These are phyloP conservation scores for Rhagonycha fulva DNA, from an alignment of 2,888 invertebrate species.

Conservation along the genomic window DNA sequence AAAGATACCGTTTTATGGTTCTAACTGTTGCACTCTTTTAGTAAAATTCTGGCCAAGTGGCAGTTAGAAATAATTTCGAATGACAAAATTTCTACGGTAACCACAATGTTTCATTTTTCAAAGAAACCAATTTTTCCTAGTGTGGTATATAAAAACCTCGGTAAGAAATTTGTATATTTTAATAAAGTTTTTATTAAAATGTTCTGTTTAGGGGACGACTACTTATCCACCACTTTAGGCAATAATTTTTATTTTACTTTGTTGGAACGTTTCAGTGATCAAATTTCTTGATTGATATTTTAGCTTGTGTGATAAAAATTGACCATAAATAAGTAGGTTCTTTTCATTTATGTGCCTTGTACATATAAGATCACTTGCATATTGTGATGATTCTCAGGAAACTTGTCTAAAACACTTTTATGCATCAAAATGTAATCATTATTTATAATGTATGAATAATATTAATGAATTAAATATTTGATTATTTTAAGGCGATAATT, in stretches of 20 bases:
- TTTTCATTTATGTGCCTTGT: too few species aligned
- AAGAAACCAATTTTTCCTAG: conserved; percentile 59
- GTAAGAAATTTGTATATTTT: background rate
- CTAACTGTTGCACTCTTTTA: background rate
- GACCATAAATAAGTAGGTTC: too few species aligned
- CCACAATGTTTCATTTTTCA: conserved; percentile 50
- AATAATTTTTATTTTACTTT: conserved; percentile 26
- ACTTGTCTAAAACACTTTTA: too few species aligned
- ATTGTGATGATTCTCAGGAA: too few species aligned
- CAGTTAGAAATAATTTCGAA: conserved; percentile 17
- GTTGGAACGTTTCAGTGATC: conserved; percentile 29
- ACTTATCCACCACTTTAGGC: background rate
- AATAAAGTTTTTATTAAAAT: background rate
- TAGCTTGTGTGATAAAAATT: background rate
- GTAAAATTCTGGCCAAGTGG: conserved; percentile 20
- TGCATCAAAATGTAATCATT: background rate
- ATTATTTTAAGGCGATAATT: too few species aligned
- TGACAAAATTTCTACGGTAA: conserved; percentile 25
- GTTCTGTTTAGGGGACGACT: background rate
- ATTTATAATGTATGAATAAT: background rate
- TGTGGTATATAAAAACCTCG: conserved; percentile 44
- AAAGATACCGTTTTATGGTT: background rate
- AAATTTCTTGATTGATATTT: background rate
- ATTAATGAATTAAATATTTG: too few species aligned
- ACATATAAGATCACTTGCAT: too few species aligned